Conservation (phyloP, 2,888 invertebrate species). For the Ceraclea dissimilis region DNA sequence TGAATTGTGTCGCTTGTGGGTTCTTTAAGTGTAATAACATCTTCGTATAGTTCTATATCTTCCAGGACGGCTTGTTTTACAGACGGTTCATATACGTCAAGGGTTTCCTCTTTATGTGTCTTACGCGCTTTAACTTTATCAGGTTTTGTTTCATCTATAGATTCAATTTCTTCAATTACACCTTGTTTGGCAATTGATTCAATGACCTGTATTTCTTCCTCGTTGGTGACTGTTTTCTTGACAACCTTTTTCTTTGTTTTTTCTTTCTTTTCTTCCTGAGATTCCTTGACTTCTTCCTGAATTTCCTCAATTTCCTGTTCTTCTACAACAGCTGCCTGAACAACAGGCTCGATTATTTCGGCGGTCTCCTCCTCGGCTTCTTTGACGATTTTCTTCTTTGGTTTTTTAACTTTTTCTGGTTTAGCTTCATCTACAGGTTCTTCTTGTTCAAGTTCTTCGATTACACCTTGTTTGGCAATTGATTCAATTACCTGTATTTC, state of each 20-base stretch:
- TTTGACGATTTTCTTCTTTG: slow-evolving; percentile 26
- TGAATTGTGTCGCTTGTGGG: slow-evolving; percentile 9
- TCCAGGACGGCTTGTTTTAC: slow-evolving; percentile 25
- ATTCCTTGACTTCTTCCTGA: neutral
- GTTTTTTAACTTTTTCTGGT: slow-evolving; percentile 30
- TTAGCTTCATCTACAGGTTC: slow-evolving; percentile 14
- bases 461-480: slow-evolving; percentile 28
- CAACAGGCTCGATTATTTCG: neutral
- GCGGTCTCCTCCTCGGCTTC: slow-evolving; percentile 19
- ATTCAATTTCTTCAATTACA: slow-evolving; percentile 17
- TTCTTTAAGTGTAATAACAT: slow-evolving; percentile 27
- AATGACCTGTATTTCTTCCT: neutral
- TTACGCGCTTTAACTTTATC: no score
- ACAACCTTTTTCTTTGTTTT: no score
- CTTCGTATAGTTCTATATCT: slow-evolving; percentile 18
- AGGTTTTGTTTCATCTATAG: slow-evolving; percentile 9
- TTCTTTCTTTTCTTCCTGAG: slow-evolving; percentile 22
- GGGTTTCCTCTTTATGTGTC: slow-evolving; percentile 25
- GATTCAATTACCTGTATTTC: slow-evolving; percentile 20
- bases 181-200: neutral
- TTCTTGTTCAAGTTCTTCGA: slow-evolving; percentile 2
- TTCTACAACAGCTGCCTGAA: no score
- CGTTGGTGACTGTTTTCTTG: no score
- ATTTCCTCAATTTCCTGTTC: no score
- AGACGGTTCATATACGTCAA: slow-evolving; percentile 29